phyloP scores from a whole-genome alignment of 2,113 vertebrate genomes.

The Pelmatolapia mariae region DNA sequence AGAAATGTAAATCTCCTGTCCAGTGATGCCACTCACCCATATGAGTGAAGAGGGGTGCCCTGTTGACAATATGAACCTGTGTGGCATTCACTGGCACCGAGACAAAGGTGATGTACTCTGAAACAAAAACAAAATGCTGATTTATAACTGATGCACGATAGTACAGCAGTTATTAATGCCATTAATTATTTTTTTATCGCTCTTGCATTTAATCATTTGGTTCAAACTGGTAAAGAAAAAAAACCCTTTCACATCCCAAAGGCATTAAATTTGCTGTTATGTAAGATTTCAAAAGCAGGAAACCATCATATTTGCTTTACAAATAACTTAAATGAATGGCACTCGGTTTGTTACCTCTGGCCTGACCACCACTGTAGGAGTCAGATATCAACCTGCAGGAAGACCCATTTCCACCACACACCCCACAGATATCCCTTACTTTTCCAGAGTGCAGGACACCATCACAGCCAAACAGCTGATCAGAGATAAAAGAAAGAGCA shows the following conservation, averaged over 20 bases:
- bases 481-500: neutral
- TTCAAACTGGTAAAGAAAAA: neutral
- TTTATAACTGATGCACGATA: neutral
- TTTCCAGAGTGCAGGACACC: slow-evolving; percentile 80
- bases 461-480: slow-evolving; percentile 88
- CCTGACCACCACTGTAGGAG: slow-evolving; percentile 76
- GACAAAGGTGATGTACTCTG: slow-evolving; percentile 88
- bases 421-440: slow-evolving; percentile 76
- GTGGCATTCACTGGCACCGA: slow-evolving; percentile 77
- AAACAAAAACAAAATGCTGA: slow-evolving; percentile 2
- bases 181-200: neutral
- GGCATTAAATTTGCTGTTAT: neutral
- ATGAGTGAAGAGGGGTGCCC: slow-evolving; percentile 87
- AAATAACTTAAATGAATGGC: neutral
- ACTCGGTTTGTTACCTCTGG: slow-evolving; percentile 70
- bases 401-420: slow-evolving; percentile 84
- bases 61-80: slow-evolving; percentile 75
- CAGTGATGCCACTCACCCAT: slow-evolving; percentile 75
- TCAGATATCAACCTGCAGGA: slow-evolving; percentile 74
- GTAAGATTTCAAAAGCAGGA: neutral
- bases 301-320: neutral
- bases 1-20: neutral
- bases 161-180: neutral
- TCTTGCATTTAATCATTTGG: neutral
- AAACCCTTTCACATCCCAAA: accelerated